These are phyloP conservation scores for Lordiphosa mommai DNA, from an alignment of 1,140 invertebrate species.

Conservation along the genomic window DNA sequence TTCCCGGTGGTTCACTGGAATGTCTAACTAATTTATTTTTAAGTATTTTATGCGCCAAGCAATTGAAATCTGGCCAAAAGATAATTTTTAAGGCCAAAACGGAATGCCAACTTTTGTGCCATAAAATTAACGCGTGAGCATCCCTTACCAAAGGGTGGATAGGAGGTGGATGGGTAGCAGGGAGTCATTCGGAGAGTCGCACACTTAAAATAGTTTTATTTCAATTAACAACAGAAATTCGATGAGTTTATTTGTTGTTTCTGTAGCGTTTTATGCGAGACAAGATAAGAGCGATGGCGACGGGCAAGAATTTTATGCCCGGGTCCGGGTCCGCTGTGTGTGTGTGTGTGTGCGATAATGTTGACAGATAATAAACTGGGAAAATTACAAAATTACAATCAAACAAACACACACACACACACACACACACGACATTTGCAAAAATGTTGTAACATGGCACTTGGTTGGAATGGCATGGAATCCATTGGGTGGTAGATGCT, in stretches of 20 bases:
- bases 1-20: too few species aligned
- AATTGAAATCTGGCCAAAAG: too few species aligned
- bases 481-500: slow-evolving; percentile 42
- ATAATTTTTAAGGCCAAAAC: too few species aligned
- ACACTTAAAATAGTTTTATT: slow-evolving; percentile 72
- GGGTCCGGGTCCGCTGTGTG: slow-evolving; percentile 20
- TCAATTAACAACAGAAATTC: slow-evolving; percentile 77
- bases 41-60: too few species aligned
- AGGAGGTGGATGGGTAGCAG: too few species aligned
- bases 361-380: slow-evolving; percentile 76
- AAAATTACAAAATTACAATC: slow-evolving; percentile 78
- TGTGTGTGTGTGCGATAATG: slow-evolving; percentile 61
- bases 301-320: slow-evolving; percentile 58
- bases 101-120: too few species aligned
- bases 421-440: slow-evolving; percentile 29
- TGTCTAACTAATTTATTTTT: neutral
- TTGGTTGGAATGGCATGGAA: slow-evolving; percentile 11
- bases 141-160: too few species aligned
- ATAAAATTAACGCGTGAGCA: too few species aligned
- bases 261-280: slow-evolving; percentile 69
- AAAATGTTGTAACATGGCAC: slow-evolving; percentile 27
- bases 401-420: slow-evolving; percentile 30
- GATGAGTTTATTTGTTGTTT: slow-evolving; percentile 72
- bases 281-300: slow-evolving; percentile 73
- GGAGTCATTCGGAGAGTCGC: neutral